These are phyloP conservation scores for Phyllopteryx taeniolatus DNA, from an alignment of 2,113 vertebrate species.

Conservation along the genomic window DNA sequence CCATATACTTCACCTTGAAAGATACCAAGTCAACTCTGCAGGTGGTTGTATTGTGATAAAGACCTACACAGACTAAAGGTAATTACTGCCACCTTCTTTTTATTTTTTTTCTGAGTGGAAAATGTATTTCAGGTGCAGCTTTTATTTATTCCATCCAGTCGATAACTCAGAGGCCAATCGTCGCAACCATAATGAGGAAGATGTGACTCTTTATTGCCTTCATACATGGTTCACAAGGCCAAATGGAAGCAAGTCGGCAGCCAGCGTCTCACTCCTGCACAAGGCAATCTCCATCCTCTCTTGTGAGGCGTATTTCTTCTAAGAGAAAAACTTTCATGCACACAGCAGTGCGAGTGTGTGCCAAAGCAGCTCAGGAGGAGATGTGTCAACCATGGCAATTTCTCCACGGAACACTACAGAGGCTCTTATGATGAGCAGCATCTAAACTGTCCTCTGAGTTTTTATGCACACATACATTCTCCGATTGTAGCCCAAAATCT, in stretches of 20 bases:
- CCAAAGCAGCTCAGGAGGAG: slow-evolving; percentile 44
- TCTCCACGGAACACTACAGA: slow-evolving; percentile 56
- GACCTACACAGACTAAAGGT: too few species aligned
- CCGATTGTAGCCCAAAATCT: slow-evolving; percentile 49
- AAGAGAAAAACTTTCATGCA: not conserved
- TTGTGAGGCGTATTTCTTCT: not conserved
- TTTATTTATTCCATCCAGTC: too few species aligned
- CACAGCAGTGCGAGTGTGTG: slow-evolving; percentile 15
- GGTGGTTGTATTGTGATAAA: not conserved
- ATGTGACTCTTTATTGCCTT: not conserved
- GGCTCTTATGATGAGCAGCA: slow-evolving; percentile 51
- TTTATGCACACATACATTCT: slow-evolving; percentile 45
- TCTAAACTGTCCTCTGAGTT: slow-evolving; percentile 71
- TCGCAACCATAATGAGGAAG: not conserved
- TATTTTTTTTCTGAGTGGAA: too few species aligned
- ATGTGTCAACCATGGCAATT: slow-evolving; percentile 56
- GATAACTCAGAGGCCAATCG: too few species aligned
- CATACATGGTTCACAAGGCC: not conserved
- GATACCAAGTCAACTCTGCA: not conserved
- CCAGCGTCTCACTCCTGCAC: slow-evolving; percentile 3
- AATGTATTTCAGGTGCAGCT: too few species aligned
- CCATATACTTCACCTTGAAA: not conserved
- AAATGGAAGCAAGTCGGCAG: not conserved
- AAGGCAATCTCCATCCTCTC: slow-evolving; percentile 19
- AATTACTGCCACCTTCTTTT: too few species aligned